Evolutionary conservation across 1,140 invertebrate genomes (phyloP).

Genomic region (Brachionus paranguensis): DNA sequence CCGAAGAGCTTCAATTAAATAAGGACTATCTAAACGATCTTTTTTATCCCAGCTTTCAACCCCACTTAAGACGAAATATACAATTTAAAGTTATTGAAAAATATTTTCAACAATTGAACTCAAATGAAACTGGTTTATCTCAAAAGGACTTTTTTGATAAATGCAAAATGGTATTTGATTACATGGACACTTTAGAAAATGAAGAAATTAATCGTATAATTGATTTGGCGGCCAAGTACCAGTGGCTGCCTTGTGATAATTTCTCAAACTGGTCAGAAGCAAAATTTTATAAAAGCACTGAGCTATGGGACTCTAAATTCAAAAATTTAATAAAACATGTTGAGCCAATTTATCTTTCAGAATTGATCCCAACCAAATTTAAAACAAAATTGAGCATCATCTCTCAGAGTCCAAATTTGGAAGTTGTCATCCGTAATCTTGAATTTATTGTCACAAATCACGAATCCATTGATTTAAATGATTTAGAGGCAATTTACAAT

Average conservation of each 20-base stretch:
- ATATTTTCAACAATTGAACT: background rate
- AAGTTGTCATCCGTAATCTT: background rate
- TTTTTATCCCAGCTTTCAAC: background rate
- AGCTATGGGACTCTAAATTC: background rate
- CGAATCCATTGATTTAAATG: background rate
- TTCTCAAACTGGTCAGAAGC: background rate
- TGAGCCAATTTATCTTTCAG: background rate
- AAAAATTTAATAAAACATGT: background rate
- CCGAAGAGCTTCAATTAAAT: background rate
- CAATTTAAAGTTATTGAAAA: background rate
- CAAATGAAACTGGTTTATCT: background rate
- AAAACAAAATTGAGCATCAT: background rate
- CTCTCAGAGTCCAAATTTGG: background rate
- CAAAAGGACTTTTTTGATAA: background rate
- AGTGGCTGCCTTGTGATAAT: background rate
- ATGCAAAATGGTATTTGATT: background rate
- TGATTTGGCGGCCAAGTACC: background rate
- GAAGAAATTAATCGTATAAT: background rate
- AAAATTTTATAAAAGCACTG: constrained; percentile 7
- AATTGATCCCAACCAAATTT: background rate
- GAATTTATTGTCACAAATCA: background rate
- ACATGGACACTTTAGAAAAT: background rate
- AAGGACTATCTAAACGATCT: background rate
- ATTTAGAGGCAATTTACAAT: background rate
- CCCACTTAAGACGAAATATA: background rate